phyloP scores from a whole-genome alignment of 2,888 invertebrate species.

The Hirtodrosophila confusa region DNA sequence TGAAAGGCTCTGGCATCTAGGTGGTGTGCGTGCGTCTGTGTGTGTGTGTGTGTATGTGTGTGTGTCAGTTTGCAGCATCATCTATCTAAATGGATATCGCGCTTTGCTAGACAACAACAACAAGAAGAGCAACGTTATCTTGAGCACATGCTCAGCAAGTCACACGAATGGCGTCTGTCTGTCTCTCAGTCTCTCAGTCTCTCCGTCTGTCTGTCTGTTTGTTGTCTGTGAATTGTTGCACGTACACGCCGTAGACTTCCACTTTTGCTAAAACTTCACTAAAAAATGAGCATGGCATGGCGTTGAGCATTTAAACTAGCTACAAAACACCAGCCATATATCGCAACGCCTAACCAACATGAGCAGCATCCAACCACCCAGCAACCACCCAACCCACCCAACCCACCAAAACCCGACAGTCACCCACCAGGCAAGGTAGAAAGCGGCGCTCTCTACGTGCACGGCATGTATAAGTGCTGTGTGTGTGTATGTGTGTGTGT shows the following conservation, averaged over 20 bases:
- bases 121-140: slow-evolving; percentile 43
- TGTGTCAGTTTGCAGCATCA: slow-evolving; percentile 57
- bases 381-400: background rate
- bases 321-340: slow-evolving; percentile 75
- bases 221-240: slow-evolving; percentile 67
- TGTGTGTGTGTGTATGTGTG: slow-evolving; percentile 12
- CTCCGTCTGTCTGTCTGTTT: slow-evolving; percentile 1
- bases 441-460: slow-evolving; percentile 62
- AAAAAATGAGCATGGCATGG: slow-evolving; percentile 77
- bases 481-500: slow-evolving; percentile 31
- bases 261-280: slow-evolving; percentile 77
- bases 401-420: background rate
- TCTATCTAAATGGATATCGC: slow-evolving; percentile 74
- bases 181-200: slow-evolving; percentile 5
- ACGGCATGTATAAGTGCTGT: slow-evolving; percentile 61
- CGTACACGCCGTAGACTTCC: slow-evolving; percentile 78
- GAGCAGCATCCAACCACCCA: background rate
- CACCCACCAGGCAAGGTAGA: slow-evolving; percentile 47
- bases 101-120: slow-evolving; percentile 43
- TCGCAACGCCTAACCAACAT: slow-evolving; percentile 43
- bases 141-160: slow-evolving; percentile 54
- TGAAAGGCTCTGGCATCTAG: slow-evolving; percentile 23
- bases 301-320: slow-evolving; percentile 80
- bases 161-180: slow-evolving; percentile 21
- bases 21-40: slow-evolving; percentile 3